These are phyloP conservation scores for Eulithis prunata DNA, from an alignment of 2,888 invertebrate species.

Conservation along the genomic window DNA sequence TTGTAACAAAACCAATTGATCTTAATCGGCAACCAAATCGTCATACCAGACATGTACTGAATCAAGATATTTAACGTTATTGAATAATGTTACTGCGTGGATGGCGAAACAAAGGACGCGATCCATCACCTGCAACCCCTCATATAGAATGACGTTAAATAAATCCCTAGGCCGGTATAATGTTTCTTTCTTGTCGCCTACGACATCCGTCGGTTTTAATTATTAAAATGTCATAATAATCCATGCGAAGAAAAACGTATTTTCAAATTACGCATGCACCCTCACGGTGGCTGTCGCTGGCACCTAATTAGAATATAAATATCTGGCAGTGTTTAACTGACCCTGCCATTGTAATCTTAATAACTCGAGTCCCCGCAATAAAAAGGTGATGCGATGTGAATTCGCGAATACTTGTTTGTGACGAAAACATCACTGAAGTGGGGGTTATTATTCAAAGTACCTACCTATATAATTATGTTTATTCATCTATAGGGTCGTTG, in stretches of 20 bases:
- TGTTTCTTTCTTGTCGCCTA: conserved; percentile 49
- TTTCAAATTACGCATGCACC: conserved; percentile 77
- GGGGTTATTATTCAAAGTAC: conserved; percentile 22
- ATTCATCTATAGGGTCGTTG: conserved; percentile 29
- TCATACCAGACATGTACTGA: neutral
- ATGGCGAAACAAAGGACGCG: conserved; percentile 36
- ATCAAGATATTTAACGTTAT: too few relatives aligned
- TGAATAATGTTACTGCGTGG: neutral
- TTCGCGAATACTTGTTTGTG: conserved; percentile 53
- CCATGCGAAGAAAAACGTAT: conserved; percentile 62
- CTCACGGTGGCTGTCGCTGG: conserved; percentile 66
- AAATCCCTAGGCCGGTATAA: conserved; percentile 28
- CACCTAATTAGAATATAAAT: conserved; percentile 80
- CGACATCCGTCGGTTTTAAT: conserved; percentile 53
- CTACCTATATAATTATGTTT: conserved; percentile 25
- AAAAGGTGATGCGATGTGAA: conserved; percentile 53
- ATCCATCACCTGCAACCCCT: conserved; percentile 46
- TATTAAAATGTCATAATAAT: conserved; percentile 71
- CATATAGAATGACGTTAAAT: conserved; percentile 35
- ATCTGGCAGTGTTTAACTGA: conserved; percentile 73
- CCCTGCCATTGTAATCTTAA: conserved; percentile 72
- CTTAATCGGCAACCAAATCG: conserved; percentile 36
- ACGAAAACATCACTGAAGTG: conserved; percentile 30
- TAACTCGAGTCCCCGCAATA: conserved; percentile 58
- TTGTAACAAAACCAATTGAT: conserved; percentile 56